phyloP scores from a whole-genome alignment of 2,113 vertebrate species.

The Lophura nycthemera region DNA sequence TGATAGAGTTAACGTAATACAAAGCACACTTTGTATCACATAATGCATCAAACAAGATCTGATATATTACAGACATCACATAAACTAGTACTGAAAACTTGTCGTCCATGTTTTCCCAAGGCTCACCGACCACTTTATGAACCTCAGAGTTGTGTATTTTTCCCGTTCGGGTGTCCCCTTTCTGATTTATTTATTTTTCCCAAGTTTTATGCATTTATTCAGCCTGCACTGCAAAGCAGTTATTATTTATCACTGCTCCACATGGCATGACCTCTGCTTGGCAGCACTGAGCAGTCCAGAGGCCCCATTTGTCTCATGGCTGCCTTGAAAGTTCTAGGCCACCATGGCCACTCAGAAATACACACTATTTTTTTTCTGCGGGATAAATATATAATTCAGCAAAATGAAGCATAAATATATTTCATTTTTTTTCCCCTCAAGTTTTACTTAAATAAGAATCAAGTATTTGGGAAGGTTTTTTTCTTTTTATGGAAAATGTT shows the following conservation, averaged over 20 bases:
- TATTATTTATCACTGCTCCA: neutral
- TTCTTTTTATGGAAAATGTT: neutral
- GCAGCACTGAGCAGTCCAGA: neutral
- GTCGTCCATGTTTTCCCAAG: neutral
- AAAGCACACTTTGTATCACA: neutral
- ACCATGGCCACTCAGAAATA: neutral
- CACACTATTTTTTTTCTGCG: neutral
- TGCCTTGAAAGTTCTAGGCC: constrained; percentile 7
- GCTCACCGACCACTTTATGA: neutral
- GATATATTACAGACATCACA: neutral
- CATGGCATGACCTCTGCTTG: neutral
- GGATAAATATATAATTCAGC: neutral
- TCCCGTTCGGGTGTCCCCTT: neutral
- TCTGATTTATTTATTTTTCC: neutral
- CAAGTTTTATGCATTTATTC: constrained; percentile 6
- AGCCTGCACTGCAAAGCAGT: neutral
- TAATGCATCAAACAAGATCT: neutral
- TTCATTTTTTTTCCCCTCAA: neutral
- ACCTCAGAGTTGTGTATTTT: neutral
- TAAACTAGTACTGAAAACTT: neutral
- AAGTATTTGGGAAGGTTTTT: neutral
- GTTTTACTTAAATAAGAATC: neutral
- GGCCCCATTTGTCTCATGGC: neutral
- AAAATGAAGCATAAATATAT: neutral
- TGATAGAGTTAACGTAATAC: neutral